phyloP scores from a whole-genome alignment of 2,797 vertebrate species.

The Enteromius thamalakanensis region DNA sequence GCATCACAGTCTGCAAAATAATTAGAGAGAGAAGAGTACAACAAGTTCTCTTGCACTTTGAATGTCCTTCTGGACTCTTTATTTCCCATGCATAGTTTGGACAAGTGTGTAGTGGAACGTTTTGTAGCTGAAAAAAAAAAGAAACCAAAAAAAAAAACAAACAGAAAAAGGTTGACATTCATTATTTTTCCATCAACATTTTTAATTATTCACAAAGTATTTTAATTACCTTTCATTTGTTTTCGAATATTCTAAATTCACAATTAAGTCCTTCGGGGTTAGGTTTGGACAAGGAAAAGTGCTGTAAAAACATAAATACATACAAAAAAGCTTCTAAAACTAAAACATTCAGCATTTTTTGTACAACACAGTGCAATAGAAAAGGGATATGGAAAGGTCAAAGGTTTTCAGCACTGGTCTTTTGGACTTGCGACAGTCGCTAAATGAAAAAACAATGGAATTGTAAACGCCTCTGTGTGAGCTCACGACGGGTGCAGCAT shows the following conservation, averaged over 20 bases:
- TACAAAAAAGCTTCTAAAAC: conserved; percentile 73
- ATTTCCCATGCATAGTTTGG: conserved; percentile 89
- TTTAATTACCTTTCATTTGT: conserved; percentile 59
- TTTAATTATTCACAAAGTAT: conserved; percentile 72
- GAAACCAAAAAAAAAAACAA: conserved; percentile 57
- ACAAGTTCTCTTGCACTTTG: conserved; percentile 61
- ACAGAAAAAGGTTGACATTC: conserved; percentile 72
- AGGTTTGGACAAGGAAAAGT: conserved; percentile 73
- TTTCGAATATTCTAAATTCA: conserved; percentile 62
- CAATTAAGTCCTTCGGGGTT: conserved; percentile 74
- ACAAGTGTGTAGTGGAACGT: conserved; percentile 83
- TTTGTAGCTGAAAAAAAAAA: conserved; percentile 57
- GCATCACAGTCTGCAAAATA: not conserved
- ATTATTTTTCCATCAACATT: conserved; percentile 70
- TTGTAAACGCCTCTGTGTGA: conserved; percentile 66
- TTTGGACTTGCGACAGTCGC: conserved; percentile 54
- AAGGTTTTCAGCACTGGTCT: conserved; percentile 64
- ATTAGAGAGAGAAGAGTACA: not conserved
- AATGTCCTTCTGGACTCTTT: conserved; percentile 80
- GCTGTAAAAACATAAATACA: conserved; percentile 83
- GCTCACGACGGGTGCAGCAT: conserved; percentile 57
- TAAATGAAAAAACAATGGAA: conserved; percentile 56
- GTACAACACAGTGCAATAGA: conserved; percentile 79
- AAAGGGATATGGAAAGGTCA: conserved; percentile 54
- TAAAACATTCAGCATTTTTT: conserved; percentile 80